Conservation (phyloP, 2,797 vertebrate species). For the Poeciliopsis infans region DNA sequence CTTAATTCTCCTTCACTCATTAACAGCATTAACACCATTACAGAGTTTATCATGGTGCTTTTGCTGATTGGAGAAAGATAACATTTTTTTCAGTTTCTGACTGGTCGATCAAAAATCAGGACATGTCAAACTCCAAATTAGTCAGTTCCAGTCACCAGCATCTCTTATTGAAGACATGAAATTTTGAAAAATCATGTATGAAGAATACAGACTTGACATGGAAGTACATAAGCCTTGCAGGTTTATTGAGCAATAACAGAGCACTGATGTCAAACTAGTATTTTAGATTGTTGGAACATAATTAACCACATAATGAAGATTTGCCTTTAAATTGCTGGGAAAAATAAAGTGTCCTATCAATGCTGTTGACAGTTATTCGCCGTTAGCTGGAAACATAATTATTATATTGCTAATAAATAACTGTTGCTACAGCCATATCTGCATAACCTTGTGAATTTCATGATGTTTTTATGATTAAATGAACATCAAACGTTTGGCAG, state of each 20-base stretch:
- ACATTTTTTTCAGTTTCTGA: neutral
- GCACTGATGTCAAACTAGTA: neutral
- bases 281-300: neutral
- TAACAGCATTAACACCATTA: neutral
- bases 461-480: neutral
- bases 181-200: no score
- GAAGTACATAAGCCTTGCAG: slow-evolving; percentile 12
- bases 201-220: neutral
- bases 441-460: neutral
- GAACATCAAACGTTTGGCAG: neutral
- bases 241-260: slow-evolving; percentile 3
- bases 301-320: neutral
- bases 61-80: neutral
- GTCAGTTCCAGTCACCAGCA: neutral
- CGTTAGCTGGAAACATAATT: slow-evolving; percentile 14
- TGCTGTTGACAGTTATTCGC: neutral
- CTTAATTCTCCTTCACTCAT: neutral
- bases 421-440: slow-evolving; percentile 15
- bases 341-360: neutral
- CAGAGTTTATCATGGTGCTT: neutral
- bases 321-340: neutral
- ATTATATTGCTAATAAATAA: slow-evolving; percentile 17
- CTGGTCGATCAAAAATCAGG: neutral
- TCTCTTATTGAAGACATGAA: neutral
- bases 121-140: neutral